Evolutionary conservation across 2,113 vertebrate species (phyloP), one percentile per base, ranked within the genome.

Genomic region (Phoxinus phoxinus): DNA sequence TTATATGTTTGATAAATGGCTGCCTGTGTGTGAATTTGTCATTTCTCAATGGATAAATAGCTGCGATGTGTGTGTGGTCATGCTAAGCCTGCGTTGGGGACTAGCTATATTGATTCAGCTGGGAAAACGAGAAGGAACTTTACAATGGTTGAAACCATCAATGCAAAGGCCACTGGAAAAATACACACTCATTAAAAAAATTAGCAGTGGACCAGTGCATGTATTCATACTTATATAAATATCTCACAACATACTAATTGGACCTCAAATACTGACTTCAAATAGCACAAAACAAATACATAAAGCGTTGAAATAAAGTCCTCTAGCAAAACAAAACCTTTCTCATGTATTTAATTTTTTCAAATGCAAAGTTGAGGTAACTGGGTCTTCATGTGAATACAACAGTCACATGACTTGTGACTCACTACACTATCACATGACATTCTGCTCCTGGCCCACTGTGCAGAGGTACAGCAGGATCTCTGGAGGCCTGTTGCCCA

Each of bases 401-500:
- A 17, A 44, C 8, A 71, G 79, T 77, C 76, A 86, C 58, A 48
- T 51, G 85, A 71, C 48, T 21, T 51, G 12, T 48, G 35, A 77
- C 30, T 61, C 51, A 77, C 44, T 46, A n/a, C 48, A 48, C 2
- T 7, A 61, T 87, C 69, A 65, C 59, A 82, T 84, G 81, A 82
- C 84, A 59, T 0, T 79, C 85, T 84, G 59, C 32, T 58, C 17
- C 89, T 88, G 86, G 87, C 89, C 84, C 87, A 86, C 88, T 61
- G 78, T 69, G 30, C 77, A 30, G n/a, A 75, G 72, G 25, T 83
- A 25, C 35, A 79, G 90, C 89, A 88, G 65, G 89, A 84, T 63
- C 58, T 90, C 21, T 56, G 84, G 88, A 86, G 79, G 88, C 86
- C 86, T 15, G 93, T 95, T 91, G 85, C 93, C 93, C 2, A 0